Percentiles rank a stretch among this genome's conserved stretches.
These are phyloP conservation scores for Oncorhynchus gorbuscha DNA, from an alignment of 2,113 vertebrate species.

Conservation along the genomic window DNA sequence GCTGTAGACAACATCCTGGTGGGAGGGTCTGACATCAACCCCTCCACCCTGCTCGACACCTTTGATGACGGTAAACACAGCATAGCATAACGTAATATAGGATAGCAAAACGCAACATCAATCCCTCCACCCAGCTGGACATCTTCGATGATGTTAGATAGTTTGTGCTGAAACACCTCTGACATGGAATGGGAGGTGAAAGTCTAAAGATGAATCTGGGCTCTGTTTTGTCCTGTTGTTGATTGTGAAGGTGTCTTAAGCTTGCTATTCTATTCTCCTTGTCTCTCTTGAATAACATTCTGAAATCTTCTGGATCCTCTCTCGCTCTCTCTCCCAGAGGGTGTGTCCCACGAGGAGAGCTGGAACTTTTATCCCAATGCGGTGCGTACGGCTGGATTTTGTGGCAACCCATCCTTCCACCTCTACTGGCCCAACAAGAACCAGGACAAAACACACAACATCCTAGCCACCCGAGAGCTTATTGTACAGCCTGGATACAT, in stretches of 20 bases:
- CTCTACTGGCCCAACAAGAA: slow-evolving; percentile 99
- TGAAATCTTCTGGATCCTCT: neutral
- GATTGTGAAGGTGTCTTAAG: too few relatives aligned
- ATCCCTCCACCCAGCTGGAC: slow-evolving; percentile 91
- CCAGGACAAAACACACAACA: slow-evolving; percentile 91
- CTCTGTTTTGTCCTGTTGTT: too few relatives aligned
- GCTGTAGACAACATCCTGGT: slow-evolving; percentile 95
- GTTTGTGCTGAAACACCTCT: too few relatives aligned
- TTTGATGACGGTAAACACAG: slow-evolving; percentile 88
- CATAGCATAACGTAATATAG: too few relatives aligned
- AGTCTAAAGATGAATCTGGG: too few relatives aligned
- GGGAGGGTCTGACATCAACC: slow-evolving; percentile 97
- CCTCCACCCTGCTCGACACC: slow-evolving; percentile 89
- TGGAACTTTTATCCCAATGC: slow-evolving; percentile 99
- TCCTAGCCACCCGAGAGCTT: slow-evolving; percentile 93
- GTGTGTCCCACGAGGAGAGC: slow-evolving; percentile 92
- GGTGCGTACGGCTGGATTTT: slow-evolving; percentile 96
- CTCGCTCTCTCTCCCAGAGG: slow-evolving; percentile 72
- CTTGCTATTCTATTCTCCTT: too few relatives aligned
- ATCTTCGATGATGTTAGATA: slow-evolving; percentile 90
- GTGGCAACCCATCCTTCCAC: slow-evolving; percentile 96
- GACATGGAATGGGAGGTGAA: too few relatives aligned
- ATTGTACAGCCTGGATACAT: slow-evolving; percentile 98
- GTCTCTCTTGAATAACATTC: too few relatives aligned
- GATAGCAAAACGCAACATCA: slow-evolving; percentile 83